Evolutionary conservation across 2,113 vertebrate species (phyloP), one percentile per base, ranked within the genome.

Genomic region (Aepyceros melampus): DNA sequence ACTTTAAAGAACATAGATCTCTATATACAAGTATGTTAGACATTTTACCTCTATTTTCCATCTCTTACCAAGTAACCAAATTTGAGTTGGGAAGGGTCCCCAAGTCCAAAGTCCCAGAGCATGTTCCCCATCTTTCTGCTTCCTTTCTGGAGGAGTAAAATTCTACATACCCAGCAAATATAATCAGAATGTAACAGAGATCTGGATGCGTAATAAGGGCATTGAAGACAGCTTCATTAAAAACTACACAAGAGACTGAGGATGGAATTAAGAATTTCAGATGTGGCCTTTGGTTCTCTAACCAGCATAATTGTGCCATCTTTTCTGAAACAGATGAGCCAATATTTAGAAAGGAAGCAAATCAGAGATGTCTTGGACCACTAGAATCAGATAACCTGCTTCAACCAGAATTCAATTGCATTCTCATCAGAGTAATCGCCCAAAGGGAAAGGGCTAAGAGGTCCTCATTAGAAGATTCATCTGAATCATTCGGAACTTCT

Each of bases 191-290:
- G 33, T 43, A 94, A 79, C 79, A 60, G 33, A 95, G 62, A 60
- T 92, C 84, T 47, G 92, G 78, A 62, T 78, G 56, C 55, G 6
- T 51, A 96, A 91, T 74, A 78, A 94, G 40, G 62, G 0, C 90
- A 49, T 1, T 43, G 40, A 91, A 94, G 78, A 84, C 45, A 91
- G 33, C 67, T 89, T 93, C 96, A 93, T 88, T 83, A 93, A 96
- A 84, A 36, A 86, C 40, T 15, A 7, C 74, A 89, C 49, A 64
- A 81, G 79, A 40, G 33, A 74, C 53, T 90, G 11, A 71, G 71
- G 87, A 40, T 58, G 31, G 27, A 93, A 93, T 47, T 84, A 55
- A 64, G 36, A 88, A 33, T 67, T 78, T n/a, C 47, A 74, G 23
- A 21, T 89, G 47, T 36, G 40, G 67, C 6, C 56, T 78, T 93